A percentile compares a stretch with the other conserved stretches of the same genome.
These are phyloP conservation scores for Macropis europaea DNA, from an alignment of 2,888 invertebrate genomes.

Conservation along the genomic window DNA sequence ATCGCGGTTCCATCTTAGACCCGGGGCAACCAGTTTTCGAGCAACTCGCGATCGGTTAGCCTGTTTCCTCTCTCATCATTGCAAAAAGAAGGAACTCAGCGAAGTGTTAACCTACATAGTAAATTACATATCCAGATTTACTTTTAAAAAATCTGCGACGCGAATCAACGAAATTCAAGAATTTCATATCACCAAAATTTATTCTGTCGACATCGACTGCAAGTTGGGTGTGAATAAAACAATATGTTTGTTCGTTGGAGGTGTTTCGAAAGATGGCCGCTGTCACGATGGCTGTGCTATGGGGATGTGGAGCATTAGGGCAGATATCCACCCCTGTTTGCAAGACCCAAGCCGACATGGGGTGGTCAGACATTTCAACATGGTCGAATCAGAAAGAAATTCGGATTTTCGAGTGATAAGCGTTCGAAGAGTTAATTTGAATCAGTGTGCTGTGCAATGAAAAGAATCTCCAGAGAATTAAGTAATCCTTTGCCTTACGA, in stretches of 20 bases:
- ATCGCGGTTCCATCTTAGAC: constrained; percentile 19
- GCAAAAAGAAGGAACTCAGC: not conserved
- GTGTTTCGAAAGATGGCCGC: constrained; percentile 48
- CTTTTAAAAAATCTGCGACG: not conserved
- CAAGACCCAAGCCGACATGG: not conserved
- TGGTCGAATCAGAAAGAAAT: constrained; percentile 12
- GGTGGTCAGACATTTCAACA: constrained; percentile 38
- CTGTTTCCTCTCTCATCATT: constrained; percentile 26
- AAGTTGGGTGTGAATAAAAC: not conserved
- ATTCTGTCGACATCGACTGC: not conserved
- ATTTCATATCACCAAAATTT: not conserved
- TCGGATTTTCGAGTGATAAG: constrained; percentile 2
- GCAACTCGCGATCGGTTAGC: constrained; percentile 43
- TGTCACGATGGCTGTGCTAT: constrained; percentile 21
- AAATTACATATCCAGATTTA: not conserved
- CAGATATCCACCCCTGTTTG: constrained; percentile 26
- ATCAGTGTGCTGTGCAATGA: not conserved
- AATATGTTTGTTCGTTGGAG: constrained; percentile 11
- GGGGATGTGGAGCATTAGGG: constrained; percentile 53
- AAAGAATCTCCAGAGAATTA: not conserved
- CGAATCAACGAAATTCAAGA: not conserved
- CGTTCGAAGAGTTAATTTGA: not conserved
- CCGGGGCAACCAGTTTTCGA: constrained; percentile 48
- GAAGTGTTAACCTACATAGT: not conserved
- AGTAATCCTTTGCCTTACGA: not conserved